Evolutionary conservation across 2,797 vertebrate genomes (phyloP).

Genomic region (Arvicola amphibius): DNA sequence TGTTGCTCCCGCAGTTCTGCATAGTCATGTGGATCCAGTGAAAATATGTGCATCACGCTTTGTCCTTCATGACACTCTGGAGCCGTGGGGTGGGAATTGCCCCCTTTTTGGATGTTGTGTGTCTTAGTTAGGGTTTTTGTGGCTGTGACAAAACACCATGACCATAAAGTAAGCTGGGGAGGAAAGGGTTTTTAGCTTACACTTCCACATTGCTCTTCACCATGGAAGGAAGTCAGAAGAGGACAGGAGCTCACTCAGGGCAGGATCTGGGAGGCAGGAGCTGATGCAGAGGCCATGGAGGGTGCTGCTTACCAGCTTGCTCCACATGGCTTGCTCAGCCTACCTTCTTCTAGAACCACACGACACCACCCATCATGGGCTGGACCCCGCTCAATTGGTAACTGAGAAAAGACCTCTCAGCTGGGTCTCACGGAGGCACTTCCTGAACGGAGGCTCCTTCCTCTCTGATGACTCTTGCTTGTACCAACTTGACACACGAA

Average conservation of each 20-base stretch:
- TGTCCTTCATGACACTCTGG: background rate
- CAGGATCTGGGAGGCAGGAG: background rate
- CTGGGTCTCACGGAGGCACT: background rate
- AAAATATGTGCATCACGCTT: rapidly evolving
- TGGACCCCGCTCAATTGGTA: background rate
- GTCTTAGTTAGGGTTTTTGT: background rate
- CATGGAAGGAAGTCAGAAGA: background rate
- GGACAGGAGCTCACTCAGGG: background rate
- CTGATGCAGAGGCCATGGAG: background rate
- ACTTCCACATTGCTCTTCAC: background rate
- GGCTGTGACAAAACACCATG: background rate
- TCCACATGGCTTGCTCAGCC: background rate
- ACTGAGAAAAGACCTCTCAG: background rate
- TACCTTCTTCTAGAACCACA: background rate
- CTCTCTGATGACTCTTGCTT: background rate
- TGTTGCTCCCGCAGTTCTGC: background rate
- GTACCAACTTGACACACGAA: background rate
- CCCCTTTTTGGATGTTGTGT: no score
- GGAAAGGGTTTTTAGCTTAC: background rate
- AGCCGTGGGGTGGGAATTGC: background rate
- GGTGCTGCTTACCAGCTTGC: background rate
- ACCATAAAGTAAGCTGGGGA: background rate
- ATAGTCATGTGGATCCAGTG: rapidly evolving
- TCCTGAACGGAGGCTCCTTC: background rate
- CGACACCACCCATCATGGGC: background rate